These are phyloP conservation scores for Probosciger aterrimus DNA, from an alignment of 2,113 vertebrate genomes.

Conservation along the genomic window DNA sequence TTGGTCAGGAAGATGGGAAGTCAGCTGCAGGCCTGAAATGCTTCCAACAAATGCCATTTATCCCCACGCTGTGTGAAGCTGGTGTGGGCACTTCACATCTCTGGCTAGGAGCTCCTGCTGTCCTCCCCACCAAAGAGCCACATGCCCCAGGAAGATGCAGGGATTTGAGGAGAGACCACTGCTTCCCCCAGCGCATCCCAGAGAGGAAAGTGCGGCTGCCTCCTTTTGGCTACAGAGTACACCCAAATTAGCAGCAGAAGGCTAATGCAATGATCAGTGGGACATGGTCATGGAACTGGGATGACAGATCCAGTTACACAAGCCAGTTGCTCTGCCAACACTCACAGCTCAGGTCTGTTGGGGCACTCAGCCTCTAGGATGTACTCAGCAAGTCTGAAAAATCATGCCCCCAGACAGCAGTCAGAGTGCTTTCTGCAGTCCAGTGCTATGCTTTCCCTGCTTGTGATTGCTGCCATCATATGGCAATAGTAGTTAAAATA, in stretches of 20 bases:
- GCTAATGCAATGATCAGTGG: fast-evolving
- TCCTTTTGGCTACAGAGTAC: background rate
- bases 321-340: background rate
- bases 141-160: background rate
- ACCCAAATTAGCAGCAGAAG: background rate
- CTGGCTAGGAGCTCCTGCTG: background rate
- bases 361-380: background rate
- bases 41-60: background rate
- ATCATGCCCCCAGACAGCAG: background rate
- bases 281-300: background rate
- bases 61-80: background rate
- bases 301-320: background rate
- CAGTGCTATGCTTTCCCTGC: background rate
- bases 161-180: background rate
- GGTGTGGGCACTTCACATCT: fast-evolving
- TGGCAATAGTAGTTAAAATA: background rate
- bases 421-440: background rate
- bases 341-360: fast-evolving
- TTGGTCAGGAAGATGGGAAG: background rate
- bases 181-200: background rate
- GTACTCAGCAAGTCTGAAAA: background rate
- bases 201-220: background rate
- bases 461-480: background rate
- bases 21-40: background rate
- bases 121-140: background rate